Percentiles rank a stretch among this genome's conserved stretches.
Evolutionary conservation across 2,113 vertebrate genomes (phyloP).

Genomic region (Lycocorax pyrrhopterus): DNA sequence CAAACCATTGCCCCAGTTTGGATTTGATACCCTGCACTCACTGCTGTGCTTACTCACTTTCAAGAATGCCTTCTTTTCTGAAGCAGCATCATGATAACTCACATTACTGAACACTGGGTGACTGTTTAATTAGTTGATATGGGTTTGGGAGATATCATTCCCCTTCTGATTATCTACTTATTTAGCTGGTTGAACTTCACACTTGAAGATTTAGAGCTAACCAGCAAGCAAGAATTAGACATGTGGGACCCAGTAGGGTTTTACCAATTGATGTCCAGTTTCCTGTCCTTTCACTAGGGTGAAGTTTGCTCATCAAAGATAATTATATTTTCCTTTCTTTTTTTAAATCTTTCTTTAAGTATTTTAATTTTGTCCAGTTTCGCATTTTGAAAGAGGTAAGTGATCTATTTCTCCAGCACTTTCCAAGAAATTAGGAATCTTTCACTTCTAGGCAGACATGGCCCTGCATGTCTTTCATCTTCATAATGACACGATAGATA

Average conservation of each 20-base stretch:
- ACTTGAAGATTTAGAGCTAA: not conserved
- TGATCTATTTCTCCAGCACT: not conserved
- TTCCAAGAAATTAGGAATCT: not conserved
- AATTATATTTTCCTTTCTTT: not conserved
- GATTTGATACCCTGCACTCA: not conserved
- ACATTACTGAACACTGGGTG: not conserved
- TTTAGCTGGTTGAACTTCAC: not conserved
- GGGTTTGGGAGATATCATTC: not conserved
- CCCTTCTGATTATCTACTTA: not conserved
- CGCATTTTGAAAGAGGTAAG: not conserved
- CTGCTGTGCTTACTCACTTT: not conserved
- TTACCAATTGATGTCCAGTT: not conserved
- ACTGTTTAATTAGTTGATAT: not conserved
- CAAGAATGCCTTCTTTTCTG: not conserved
- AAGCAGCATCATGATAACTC: not conserved
- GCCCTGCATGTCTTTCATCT: not conserved
- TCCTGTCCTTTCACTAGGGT: not conserved
- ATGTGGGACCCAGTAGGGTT: not conserved
- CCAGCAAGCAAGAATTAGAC: not conserved
- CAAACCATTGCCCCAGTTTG: not conserved
- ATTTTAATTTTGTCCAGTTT: not conserved
- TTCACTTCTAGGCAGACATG: not conserved
- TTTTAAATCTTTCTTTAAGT: not conserved
- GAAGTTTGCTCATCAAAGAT: not conserved
- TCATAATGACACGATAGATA: not conserved